Percentiles rank a stretch among this genome's conserved stretches.
These are phyloP conservation scores for Solea senegalensis DNA, from an alignment of 2,113 vertebrate genomes.

Conservation along the genomic window DNA sequence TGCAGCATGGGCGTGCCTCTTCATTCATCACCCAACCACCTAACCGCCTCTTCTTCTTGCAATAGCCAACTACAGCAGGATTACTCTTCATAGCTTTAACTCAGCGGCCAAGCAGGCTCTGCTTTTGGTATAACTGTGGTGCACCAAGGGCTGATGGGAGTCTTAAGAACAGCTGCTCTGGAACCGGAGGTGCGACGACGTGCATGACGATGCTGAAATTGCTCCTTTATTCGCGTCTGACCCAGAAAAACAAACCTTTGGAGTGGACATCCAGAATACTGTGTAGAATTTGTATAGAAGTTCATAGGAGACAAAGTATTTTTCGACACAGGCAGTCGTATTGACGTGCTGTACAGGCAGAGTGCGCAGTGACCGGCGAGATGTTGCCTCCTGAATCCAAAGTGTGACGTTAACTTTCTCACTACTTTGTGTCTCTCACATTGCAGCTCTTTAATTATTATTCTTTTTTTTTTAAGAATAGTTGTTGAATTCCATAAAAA, in stretches of 20 bases:
- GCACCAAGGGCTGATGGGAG: slow-evolving; percentile 65
- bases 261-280: slow-evolving; percentile 44
- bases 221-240: not conserved
- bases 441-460: slow-evolving; percentile 45
- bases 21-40: slow-evolving; percentile 46
- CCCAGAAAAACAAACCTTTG: not conserved
- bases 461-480: slow-evolving; percentile 40
- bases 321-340: slow-evolving; percentile 35
- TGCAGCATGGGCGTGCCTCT: slow-evolving; percentile 63
- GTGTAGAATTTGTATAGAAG: slow-evolving; percentile 42
- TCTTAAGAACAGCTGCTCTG: slow-evolving; percentile 41
- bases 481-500: slow-evolving; percentile 23
- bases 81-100: slow-evolving; percentile 77
- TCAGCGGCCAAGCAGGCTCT: slow-evolving; percentile 55
- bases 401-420: slow-evolving; percentile 59
- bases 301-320: slow-evolving; percentile 40
- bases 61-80: slow-evolving; percentile 64
- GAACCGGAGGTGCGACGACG: slow-evolving; percentile 30
- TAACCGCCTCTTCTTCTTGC: slow-evolving; percentile 58
- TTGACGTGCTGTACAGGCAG: slow-evolving; percentile 24
- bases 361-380: slow-evolving; percentile 48
- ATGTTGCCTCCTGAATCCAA: slow-evolving; percentile 65
- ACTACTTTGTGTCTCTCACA: slow-evolving; percentile 39
- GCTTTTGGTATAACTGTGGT: slow-evolving; percentile 44
- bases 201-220: slow-evolving; percentile 13